phyloP scores from a whole-genome alignment of 1,140 invertebrate species.

The Diuraphis noxia region DNA sequence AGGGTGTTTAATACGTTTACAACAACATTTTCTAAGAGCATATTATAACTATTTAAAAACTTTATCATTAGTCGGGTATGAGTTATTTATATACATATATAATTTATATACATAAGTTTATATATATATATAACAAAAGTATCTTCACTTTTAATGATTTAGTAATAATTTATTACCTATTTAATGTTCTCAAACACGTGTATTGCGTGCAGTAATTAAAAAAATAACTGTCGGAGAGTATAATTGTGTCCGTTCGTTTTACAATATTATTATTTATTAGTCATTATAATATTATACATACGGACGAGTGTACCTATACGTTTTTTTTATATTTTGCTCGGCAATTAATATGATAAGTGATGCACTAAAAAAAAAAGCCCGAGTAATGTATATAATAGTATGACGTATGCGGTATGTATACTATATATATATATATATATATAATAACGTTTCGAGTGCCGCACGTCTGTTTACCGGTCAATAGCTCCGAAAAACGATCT shows the following conservation, averaged over 20 bases:
- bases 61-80: neutral
- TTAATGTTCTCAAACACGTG: neutral
- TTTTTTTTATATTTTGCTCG: neutral
- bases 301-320: neutral
- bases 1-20: neutral
- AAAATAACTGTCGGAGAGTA: neutral
- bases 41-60: slow-evolving; percentile 3
- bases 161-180: neutral
- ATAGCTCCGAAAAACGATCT: neutral
- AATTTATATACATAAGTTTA: too few relatives aligned
- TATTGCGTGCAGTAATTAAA: neutral
- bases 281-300: neutral
- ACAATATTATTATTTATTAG: slow-evolving; percentile 11
- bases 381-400: neutral
- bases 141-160: neutral
- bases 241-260: neutral
- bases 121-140: neutral
- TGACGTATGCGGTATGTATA: neutral
- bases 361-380: slow-evolving; percentile 37
- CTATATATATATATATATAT: too few relatives aligned
- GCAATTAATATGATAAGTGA: slow-evolving; percentile 41
- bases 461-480: slow-evolving; percentile 34
- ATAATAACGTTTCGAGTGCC: slow-evolving; percentile 9
- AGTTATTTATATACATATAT: too few relatives aligned
- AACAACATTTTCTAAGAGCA: neutral